Conservation (phyloP, 2,888 invertebrate genomes). For the Protonemura montana region DNA sequence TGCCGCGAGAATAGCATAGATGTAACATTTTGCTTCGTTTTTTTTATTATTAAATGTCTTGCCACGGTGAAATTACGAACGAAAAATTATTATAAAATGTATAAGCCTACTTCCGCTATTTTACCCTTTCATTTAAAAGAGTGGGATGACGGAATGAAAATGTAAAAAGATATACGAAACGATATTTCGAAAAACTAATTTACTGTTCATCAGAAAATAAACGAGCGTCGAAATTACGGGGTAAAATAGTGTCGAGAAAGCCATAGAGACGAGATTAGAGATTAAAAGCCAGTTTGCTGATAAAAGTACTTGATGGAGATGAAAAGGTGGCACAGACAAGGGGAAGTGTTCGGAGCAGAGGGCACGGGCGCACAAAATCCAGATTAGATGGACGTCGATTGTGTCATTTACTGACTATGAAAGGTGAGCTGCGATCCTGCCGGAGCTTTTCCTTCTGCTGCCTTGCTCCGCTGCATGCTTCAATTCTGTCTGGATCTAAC, state of each 20-base stretch:
- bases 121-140: constrained; percentile 13
- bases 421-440: constrained; percentile 17
- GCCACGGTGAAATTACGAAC: constrained; percentile 26
- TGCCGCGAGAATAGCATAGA: constrained; percentile 10
- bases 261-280: constrained; percentile 21
- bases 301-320: constrained; percentile 18
- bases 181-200: constrained; percentile 35
- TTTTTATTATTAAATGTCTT: constrained; percentile 16
- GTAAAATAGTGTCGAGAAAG: constrained; percentile 16
- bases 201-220: constrained; percentile 35
- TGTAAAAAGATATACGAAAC: constrained; percentile 16
- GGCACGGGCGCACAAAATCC: neutral
- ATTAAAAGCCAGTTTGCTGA: constrained; percentile 27
- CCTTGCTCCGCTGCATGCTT: neutral
- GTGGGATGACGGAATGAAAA: neutral
- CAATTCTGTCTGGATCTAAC: constrained; percentile 14
- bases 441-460: neutral
- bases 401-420: constrained; percentile 16
- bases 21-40: constrained; percentile 14
- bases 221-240: constrained; percentile 27
- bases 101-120: constrained; percentile 25
- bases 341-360: no score
- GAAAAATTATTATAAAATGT: constrained; percentile 33
- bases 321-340: neutral
- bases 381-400: constrained; percentile 13